Conservation (phyloP, 2,113 vertebrate genomes). For the Aspidoscelis tigris region DNA sequence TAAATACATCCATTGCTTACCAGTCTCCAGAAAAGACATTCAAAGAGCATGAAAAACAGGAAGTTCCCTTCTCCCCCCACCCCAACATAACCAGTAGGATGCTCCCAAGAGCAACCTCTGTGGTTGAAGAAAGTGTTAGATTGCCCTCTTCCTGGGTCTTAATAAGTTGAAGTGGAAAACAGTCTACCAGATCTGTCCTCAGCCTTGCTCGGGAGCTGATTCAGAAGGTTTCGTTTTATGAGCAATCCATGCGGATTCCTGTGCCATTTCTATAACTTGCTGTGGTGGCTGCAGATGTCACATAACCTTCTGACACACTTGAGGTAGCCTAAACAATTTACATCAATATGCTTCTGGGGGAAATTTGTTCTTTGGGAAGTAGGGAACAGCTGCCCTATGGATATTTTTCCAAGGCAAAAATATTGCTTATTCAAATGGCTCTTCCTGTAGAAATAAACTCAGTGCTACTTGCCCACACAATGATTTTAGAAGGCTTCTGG, state of each 20-base stretch:
- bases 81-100: neutral
- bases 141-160: neutral
- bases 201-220: constrained; percentile 38
- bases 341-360: constrained; percentile 70
- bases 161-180: neutral
- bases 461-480: no score
- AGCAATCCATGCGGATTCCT: constrained; percentile 65
- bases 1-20: neutral
- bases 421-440: constrained; percentile 57
- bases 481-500: neutral
- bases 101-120: neutral
- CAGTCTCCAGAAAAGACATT: neutral
- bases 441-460: no score
- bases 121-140: neutral
- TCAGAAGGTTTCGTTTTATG: constrained; percentile 64
- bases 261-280: constrained; percentile 66
- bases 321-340: constrained; percentile 66
- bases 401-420: constrained; percentile 43
- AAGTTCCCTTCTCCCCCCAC: neutral
- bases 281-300: constrained; percentile 74
- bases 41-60: neutral
- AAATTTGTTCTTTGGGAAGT: constrained; percentile 67
- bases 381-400: constrained; percentile 63
- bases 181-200: constrained; percentile 40
- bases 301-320: constrained; percentile 72